These are phyloP conservation scores for Pitta sordida DNA, from an alignment of 2,113 vertebrate genomes.

Conservation along the genomic window DNA sequence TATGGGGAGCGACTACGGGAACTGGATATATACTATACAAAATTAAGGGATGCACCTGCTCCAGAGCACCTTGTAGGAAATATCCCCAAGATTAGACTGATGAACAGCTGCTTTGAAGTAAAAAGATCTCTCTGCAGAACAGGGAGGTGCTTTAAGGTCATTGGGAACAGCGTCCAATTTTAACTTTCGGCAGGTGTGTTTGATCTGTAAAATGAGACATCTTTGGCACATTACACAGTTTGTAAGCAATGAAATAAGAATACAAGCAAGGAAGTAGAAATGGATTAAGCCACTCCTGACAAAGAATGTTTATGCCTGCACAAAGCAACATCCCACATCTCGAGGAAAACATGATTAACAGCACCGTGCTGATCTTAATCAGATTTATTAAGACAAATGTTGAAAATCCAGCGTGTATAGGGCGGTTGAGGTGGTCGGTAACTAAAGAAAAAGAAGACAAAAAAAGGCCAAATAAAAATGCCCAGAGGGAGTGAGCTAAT, in stretches of 20 bases:
- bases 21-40: background rate
- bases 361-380: background rate
- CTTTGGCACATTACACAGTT: background rate
- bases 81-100: background rate
- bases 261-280: background rate
- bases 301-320: background rate
- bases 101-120: background rate
- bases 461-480: background rate
- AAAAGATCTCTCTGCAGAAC: background rate
- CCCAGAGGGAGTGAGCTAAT: constrained; percentile 57
- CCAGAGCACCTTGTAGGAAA: background rate
- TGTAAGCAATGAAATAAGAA: background rate
- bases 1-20: too few relatives aligned
- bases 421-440: background rate
- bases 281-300: background rate
- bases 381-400: constrained; percentile 46
- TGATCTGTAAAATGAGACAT: background rate
- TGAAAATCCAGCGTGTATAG: background rate
- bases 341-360: constrained; percentile 13
- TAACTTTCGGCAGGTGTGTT: background rate
- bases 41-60: background rate
- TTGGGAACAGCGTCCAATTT: background rate
- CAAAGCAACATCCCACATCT: background rate
- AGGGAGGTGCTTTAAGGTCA: background rate
- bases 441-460: background rate